Percentiles rank a stretch among this genome's conserved stretches.
Evolutionary conservation across 1,140 invertebrate species (phyloP).

Genomic region (Procambarus clarkii): DNA sequence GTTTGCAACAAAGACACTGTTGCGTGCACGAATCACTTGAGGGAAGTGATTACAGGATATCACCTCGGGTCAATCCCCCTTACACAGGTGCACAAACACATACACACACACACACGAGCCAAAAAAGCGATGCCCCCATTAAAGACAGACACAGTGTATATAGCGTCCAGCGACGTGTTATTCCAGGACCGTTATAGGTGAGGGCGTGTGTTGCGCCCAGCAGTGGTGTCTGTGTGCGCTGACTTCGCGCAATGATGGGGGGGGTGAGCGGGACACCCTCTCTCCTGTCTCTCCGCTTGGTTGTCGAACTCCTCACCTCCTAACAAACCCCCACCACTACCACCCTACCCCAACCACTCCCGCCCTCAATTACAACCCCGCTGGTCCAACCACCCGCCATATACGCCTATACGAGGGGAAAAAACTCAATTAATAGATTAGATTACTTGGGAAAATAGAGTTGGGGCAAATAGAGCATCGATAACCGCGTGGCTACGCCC

Average conservation of each 20-base stretch:
- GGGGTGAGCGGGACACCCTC: conserved; percentile 54
- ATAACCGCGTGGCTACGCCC: conserved; percentile 30
- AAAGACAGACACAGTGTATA: not conserved
- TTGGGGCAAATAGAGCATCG: conserved; percentile 28
- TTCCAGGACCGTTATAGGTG: not conserved
- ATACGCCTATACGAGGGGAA: not conserved
- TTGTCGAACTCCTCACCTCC: conserved; percentile 52
- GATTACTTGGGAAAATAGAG: conserved; percentile 14
- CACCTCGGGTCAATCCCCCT: not conserved
- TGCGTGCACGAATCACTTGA: too few species aligned
- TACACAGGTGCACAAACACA: not conserved
- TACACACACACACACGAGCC: not conserved
- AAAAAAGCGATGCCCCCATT: not conserved
- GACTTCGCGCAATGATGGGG: conserved; percentile 33
- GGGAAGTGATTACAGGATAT: too few species aligned
- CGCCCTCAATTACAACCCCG: not conserved
- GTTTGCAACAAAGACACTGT: too few species aligned
- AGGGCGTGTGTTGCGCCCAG: conserved; percentile 17
- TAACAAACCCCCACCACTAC: not conserved
- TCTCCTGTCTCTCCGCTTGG: conserved; percentile 11
- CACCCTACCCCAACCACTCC: not conserved
- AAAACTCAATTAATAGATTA: not conserved
- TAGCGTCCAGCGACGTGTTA: not conserved
- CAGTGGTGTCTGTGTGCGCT: conserved; percentile 47
- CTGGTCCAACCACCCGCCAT: conserved; percentile 1